phyloP scores from a whole-genome alignment of 2,113 vertebrate species.

The Larimichthys crocea region DNA sequence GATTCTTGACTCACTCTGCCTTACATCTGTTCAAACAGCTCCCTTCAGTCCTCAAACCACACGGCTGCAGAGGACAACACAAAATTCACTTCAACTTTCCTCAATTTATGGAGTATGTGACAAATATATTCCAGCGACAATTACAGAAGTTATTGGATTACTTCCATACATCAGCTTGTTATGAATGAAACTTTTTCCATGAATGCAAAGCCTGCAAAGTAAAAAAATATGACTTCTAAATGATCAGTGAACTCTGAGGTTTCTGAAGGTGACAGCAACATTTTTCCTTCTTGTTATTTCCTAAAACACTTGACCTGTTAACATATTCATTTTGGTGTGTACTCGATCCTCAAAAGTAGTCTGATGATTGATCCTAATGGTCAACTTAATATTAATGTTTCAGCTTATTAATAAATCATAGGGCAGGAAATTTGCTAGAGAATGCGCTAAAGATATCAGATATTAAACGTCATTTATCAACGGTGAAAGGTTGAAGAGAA shows the following conservation, averaged over 20 bases:
- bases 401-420: background rate
- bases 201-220: background rate
- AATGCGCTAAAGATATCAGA: background rate
- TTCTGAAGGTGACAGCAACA: background rate
- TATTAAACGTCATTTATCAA: conserved; percentile 5
- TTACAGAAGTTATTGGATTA: background rate
- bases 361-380: conserved; percentile 36
- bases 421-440: background rate
- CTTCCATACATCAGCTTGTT: background rate
- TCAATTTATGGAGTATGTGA: background rate
- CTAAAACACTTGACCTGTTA: background rate
- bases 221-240: background rate
- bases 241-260: background rate
- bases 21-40: conserved; percentile 74
- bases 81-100: background rate
- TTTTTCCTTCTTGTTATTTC: conserved; percentile 13
- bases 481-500: background rate
- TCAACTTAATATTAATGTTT: background rate
- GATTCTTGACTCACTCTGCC: conserved; percentile 77
- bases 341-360: background rate
- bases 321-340: conserved; percentile 4
- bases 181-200: background rate
- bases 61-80: background rate
- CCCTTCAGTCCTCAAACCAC: conserved; percentile 5
- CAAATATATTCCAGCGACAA: background rate